phyloP scores from a whole-genome alignment of 2,888 invertebrate genomes.

The Ophion costatus region DNA sequence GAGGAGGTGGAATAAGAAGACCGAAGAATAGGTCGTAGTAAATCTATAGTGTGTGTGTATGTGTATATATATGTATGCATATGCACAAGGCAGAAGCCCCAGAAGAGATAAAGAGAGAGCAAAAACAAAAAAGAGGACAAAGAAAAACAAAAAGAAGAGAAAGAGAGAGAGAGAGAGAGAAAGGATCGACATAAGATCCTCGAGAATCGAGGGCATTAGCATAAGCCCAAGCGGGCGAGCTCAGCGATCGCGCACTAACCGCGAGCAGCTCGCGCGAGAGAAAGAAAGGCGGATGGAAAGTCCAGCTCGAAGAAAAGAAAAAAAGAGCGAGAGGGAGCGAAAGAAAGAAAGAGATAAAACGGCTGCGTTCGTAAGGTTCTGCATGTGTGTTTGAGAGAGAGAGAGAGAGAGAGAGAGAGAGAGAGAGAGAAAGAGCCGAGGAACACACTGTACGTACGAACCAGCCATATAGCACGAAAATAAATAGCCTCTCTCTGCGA shows the following conservation, averaged over 20 bases:
- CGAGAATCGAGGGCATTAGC: slow-evolving; percentile 78
- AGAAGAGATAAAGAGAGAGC: slow-evolving; percentile 21
- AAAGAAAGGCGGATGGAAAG: slow-evolving; percentile 51
- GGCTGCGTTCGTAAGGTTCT: slow-evolving; percentile 12
- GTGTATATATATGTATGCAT: not conserved
- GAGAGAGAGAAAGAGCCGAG: slow-evolving; percentile 25
- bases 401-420: slow-evolving; percentile 18
- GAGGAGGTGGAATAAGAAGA: slow-evolving; percentile 37
- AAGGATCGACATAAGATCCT: slow-evolving; percentile 63
- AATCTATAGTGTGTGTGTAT: slow-evolving; percentile 1
- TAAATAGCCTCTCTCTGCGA: slow-evolving; percentile 79
- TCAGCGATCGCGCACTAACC: slow-evolving; percentile 72
- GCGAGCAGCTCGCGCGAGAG: slow-evolving; percentile 20
- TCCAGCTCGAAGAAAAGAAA: slow-evolving; percentile 27
- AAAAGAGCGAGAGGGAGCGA: not conserved
- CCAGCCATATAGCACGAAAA: slow-evolving; percentile 80
- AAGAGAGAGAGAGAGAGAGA: slow-evolving; percentile 26
- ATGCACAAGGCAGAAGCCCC: slow-evolving; percentile 56
- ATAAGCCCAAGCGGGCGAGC: slow-evolving; percentile 79
- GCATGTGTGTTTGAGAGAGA: slow-evolving; percentile 7
- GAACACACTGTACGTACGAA: slow-evolving; percentile 52
- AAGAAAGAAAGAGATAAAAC: slow-evolving; percentile 41
- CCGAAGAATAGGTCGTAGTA: slow-evolving; percentile 44
- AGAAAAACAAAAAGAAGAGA: not conserved
- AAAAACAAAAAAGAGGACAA: not conserved